Conservation (phyloP, 2,113 vertebrate genomes). For the Macrotus californicus region DNA sequence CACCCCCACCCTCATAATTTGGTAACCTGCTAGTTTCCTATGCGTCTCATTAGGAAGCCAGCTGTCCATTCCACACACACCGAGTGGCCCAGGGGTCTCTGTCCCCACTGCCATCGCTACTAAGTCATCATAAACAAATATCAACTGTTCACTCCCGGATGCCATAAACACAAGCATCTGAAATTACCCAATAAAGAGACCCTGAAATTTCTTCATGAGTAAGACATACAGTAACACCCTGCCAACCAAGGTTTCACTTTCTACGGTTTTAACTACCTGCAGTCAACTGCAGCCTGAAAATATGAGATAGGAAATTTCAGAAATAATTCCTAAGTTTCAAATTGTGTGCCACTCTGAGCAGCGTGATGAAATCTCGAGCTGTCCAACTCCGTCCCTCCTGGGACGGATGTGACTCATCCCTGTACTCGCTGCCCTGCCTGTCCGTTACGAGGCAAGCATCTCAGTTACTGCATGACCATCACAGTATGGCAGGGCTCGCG, state of each 20-base stretch:
- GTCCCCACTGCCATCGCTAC: not conserved
- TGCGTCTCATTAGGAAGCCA: not conserved
- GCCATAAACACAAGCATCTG: not conserved
- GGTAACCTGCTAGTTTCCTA: not conserved
- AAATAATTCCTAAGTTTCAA: not conserved
- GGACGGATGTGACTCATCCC: not conserved
- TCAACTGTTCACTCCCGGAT: not conserved
- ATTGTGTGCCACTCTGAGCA: not conserved
- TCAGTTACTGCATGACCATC: not conserved
- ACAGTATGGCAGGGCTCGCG: too few species aligned
- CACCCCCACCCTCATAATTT: too few species aligned
- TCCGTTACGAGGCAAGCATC: too few species aligned
- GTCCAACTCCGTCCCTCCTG: not conserved
- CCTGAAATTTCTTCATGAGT: not conserved
- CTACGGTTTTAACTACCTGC: not conserved
- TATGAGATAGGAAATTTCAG: not conserved
- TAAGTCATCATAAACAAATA: not conserved
- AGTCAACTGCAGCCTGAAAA: too few species aligned
- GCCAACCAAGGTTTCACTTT: not conserved
- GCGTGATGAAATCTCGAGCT: not conserved
- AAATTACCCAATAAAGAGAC: not conserved
- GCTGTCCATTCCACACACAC: not conserved
- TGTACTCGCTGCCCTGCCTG: too few species aligned
- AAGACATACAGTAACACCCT: not conserved
- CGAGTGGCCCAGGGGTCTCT: not conserved